Evolutionary conservation across 1,140 invertebrate genomes (phyloP).

Genomic region (Lepidurus arcticus): DNA sequence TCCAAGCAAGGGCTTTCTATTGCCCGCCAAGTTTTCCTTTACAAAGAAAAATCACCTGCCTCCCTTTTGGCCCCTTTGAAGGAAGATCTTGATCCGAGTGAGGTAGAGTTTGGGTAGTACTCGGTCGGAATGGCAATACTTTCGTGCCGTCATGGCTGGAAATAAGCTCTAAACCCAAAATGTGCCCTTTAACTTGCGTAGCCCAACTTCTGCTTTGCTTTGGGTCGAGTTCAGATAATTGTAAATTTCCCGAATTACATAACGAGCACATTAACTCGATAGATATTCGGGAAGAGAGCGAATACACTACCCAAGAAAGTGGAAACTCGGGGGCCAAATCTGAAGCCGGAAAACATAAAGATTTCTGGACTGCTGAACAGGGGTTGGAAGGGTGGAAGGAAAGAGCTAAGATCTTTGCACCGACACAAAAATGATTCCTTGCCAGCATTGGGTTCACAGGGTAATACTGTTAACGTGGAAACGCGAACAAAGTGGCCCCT

Average conservation of each 20-base stretch:
- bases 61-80: neutral
- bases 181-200: neutral
- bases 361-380: neutral
- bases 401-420: neutral
- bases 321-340: neutral
- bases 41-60: neutral
- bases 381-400: neutral
- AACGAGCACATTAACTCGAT: neutral
- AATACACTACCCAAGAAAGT: no score
- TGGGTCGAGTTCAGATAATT: neutral
- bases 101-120: neutral
- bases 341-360: neutral
- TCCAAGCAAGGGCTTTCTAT: neutral
- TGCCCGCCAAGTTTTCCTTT: neutral
- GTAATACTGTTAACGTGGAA: no score
- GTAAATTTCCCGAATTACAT: constrained; percentile 16
- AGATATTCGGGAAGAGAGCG: no score
- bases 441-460: no score
- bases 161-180: neutral
- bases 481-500: no score
- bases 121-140: neutral
- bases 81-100: neutral
- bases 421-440: neutral
- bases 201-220: neutral
- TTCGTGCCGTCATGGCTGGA: neutral